phyloP scores from a whole-genome alignment of 2,888 invertebrate genomes.

The Cynaeus angustus region DNA sequence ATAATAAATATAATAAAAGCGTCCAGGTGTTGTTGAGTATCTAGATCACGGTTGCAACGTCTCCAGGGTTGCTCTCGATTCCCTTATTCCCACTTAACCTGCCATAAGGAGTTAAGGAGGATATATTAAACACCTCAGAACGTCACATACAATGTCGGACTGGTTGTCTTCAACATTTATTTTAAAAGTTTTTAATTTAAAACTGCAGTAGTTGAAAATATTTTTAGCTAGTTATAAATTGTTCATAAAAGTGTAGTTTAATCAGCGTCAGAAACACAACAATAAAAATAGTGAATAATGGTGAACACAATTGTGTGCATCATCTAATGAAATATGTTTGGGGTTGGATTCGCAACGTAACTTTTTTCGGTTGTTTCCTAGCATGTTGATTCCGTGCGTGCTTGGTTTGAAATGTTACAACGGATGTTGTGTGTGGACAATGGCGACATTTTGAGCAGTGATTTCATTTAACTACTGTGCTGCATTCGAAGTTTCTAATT shows the following conservation, averaged over 20 bases:
- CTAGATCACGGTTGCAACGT: conserved; percentile 22
- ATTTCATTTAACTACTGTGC: conserved; percentile 3
- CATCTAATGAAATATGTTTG: conserved; percentile 29
- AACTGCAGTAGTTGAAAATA: conserved; percentile 2
- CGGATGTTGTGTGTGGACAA: conserved; percentile 26
- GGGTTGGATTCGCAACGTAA: conserved; percentile 13
- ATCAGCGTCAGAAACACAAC: neutral
- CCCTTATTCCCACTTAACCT: conserved; percentile 34
- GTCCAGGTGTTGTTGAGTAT: conserved; percentile 36
- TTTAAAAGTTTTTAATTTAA: conserved; percentile 2
- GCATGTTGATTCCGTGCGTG: conserved; percentile 26
- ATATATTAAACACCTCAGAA: conserved; percentile 21
- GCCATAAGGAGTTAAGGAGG: conserved; percentile 28
- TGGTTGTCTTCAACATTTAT: conserved; percentile 8
- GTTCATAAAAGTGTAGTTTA: neutral
- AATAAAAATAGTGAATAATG: conserved; percentile 15
- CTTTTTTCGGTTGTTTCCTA: conserved; percentile 10
- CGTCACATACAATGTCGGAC: conserved; percentile 20
- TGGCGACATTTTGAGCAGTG: no score
- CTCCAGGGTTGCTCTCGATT: conserved; percentile 12
- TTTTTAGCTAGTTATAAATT: no score
- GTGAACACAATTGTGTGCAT: conserved; percentile 20
- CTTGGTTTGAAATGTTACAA: conserved; percentile 8
- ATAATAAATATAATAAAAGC: conserved; percentile 24
- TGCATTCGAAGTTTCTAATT: conserved; percentile 2